These are phyloP conservation scores for Acrocephalus scirpaceus DNA, from an alignment of 2,797 vertebrate genomes.

Conservation along the genomic window DNA sequence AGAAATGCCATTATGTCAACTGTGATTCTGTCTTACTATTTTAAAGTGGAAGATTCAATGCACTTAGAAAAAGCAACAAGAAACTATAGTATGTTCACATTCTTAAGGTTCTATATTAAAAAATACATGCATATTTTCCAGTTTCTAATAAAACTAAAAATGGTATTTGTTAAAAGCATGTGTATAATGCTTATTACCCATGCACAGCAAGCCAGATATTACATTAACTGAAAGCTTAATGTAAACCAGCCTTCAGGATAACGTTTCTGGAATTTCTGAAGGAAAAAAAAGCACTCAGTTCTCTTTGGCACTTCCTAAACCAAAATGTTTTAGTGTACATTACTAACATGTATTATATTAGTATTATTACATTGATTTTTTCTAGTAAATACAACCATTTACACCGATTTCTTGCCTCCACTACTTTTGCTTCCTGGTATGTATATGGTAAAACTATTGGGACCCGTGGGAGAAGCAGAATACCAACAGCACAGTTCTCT, in stretches of 20 bases:
- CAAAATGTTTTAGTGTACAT: neutral
- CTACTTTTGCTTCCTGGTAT: neutral
- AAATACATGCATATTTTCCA: neutral
- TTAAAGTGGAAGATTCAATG: neutral
- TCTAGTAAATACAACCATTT: neutral
- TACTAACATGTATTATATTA: neutral
- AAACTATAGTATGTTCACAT: neutral
- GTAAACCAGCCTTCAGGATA: slow-evolving; percentile 35
- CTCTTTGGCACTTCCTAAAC: neutral
- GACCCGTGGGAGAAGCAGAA: neutral
- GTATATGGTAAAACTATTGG: neutral
- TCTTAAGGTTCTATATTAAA: neutral
- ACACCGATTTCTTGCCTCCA: neutral
- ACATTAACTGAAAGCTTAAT: slow-evolving; percentile 27
- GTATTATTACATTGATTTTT: neutral
- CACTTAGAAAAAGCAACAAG: neutral
- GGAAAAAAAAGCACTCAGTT: neutral
- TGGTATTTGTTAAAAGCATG: neutral
- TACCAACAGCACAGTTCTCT: neutral
- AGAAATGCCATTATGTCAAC: neutral
- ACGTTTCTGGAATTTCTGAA: neutral
- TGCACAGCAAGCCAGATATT: neutral
- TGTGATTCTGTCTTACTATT: neutral
- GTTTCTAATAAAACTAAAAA: neutral
- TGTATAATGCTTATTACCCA: neutral